Evolutionary conservation across 2,888 invertebrate species (phyloP).

Genomic region (Plutella xylostella): DNA sequence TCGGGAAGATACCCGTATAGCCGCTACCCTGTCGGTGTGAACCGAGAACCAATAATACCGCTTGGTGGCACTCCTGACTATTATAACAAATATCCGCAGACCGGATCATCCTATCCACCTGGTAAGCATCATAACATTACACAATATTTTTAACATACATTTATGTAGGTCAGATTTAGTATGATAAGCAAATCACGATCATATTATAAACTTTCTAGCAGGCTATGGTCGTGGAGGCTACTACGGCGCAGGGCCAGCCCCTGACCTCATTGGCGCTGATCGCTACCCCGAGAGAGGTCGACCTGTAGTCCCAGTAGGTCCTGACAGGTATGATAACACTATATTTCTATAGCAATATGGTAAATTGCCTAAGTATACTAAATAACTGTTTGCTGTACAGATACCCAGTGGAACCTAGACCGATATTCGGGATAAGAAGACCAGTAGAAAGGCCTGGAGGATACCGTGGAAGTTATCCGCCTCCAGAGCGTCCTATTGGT

Average conservation of each 20-base stretch:
- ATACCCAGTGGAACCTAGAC: conserved; percentile 54
- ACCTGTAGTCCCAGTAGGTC: no score
- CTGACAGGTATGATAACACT: conserved; percentile 41
- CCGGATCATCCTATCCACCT: conserved; percentile 63
- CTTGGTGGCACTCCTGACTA: conserved; percentile 58
- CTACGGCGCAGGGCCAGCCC: conserved; percentile 44
- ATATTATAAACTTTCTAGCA: conserved; percentile 18
- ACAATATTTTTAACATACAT: no score
- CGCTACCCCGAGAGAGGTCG: conserved; percentile 64
- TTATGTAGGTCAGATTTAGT: no score
- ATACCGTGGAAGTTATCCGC: conserved; percentile 62
- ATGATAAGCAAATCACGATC: no score
- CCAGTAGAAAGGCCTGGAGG: conserved; percentile 57
- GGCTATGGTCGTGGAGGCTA: conserved; percentile 55
- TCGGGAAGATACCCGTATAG: conserved; percentile 59
- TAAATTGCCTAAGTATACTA: neutral
- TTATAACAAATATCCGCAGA: conserved; percentile 71
- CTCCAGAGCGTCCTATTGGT: conserved; percentile 51
- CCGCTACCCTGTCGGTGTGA: conserved; percentile 58
- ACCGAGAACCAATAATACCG: conserved; percentile 61
- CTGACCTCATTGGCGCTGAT: conserved; percentile 43
- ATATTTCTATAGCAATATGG: neutral
- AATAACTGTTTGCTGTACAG: conserved; percentile 21
- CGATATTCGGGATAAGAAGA: conserved; percentile 44
- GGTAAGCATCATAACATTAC: conserved; percentile 62